Conservation (phyloP, 2,888 invertebrate species). For the Pelosia muscerda region DNA sequence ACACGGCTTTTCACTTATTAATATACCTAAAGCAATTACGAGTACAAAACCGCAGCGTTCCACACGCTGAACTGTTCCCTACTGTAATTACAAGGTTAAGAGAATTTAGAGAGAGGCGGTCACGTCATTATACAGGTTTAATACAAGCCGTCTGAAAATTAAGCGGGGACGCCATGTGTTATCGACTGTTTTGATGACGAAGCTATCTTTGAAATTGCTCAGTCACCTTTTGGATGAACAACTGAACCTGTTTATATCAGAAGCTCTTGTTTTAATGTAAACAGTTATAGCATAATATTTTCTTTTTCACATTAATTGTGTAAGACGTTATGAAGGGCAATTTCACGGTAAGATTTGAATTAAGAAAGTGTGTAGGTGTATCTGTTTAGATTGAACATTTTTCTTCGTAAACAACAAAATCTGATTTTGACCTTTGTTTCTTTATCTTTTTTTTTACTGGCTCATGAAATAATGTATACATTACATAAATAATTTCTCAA, state of each 20-base stretch:
- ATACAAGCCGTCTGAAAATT: slow-evolving; percentile 25
- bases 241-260: background rate
- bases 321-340: background rate
- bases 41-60: slow-evolving; percentile 29
- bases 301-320: background rate
- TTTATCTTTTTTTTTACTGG: too few species aligned
- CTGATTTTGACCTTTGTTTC: too few species aligned
- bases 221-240: slow-evolving; percentile 12
- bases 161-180: slow-evolving; percentile 29
- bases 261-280: slow-evolving; percentile 4
- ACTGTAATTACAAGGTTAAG: slow-evolving; percentile 25
- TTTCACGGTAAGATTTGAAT: background rate
- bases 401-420: too few species aligned
- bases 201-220: slow-evolving; percentile 19
- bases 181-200: slow-evolving; percentile 28
- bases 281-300: slow-evolving; percentile 5
- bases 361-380: too few species aligned
- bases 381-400: background rate
- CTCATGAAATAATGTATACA: too few species aligned
- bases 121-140: slow-evolving; percentile 47
- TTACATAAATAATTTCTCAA: too few species aligned
- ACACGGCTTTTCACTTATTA: slow-evolving; percentile 11
- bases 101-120: slow-evolving; percentile 36
- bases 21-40: slow-evolving; percentile 13
- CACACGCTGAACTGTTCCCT: slow-evolving; percentile 26